Percentiles rank a stretch among this genome's conserved stretches.
Conservation (phyloP, 2,797 vertebrate species). For the Labeo calbasu region DNA sequence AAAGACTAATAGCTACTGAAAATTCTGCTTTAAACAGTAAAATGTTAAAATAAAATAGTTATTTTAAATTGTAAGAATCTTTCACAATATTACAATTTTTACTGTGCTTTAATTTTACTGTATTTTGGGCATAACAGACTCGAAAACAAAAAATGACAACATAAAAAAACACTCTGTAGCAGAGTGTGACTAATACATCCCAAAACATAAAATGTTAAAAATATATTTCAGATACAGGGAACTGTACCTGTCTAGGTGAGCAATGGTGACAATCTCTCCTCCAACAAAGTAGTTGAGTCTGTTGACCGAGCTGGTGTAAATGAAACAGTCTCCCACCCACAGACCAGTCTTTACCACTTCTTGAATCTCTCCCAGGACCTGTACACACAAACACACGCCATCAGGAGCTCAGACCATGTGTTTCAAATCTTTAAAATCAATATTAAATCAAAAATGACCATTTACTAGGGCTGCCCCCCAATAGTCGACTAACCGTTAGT, state of each 20-base stretch:
- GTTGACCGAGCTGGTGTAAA: constrained; percentile 99
- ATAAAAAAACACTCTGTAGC: background rate
- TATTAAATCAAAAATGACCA: background rate
- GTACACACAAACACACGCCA: constrained; percentile 18
- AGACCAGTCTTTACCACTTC: constrained; percentile 98
- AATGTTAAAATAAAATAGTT: background rate
- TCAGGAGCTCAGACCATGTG: background rate
- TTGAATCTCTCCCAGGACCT: constrained; percentile 99
- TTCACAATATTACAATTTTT: background rate
- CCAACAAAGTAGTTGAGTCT: constrained; percentile 98
- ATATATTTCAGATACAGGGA: background rate
- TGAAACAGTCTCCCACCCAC: constrained; percentile 99
- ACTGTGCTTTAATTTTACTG: too few relatives aligned
- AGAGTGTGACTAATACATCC: background rate
- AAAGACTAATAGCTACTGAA: background rate
- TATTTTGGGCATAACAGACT: background rate
- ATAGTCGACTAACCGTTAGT: too few relatives aligned
- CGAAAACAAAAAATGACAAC: background rate
- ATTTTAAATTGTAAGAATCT: background rate
- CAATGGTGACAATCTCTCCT: constrained; percentile 98
- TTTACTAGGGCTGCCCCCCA: too few relatives aligned
- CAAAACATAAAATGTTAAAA: background rate
- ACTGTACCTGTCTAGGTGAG: constrained; percentile 94
- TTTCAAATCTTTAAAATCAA: constrained; percentile 8
- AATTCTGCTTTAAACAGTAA: background rate